Evolutionary conservation across 2,113 vertebrate species (phyloP).

Genomic region (Quiscalus mexicanus): DNA sequence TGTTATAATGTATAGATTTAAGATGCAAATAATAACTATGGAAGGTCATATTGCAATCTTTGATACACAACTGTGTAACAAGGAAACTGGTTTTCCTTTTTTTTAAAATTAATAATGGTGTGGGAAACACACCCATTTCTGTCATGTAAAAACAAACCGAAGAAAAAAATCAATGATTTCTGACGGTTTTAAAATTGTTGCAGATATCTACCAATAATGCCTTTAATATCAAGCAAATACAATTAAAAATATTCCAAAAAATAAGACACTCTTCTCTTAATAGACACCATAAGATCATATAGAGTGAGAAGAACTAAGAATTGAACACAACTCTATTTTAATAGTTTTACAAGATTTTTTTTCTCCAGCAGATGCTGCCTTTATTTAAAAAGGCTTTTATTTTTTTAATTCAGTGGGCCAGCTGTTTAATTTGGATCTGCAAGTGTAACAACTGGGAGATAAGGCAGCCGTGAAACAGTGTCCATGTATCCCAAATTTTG

Average conservation of each 20-base stretch:
- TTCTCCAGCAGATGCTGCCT: neutral
- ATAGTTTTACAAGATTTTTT: neutral
- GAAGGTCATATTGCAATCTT: neutral
- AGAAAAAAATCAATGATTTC: neutral
- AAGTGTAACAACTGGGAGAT: neutral
- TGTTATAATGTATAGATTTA: neutral
- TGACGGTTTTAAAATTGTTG: neutral
- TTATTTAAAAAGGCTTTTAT: neutral
- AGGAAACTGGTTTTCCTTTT: neutral
- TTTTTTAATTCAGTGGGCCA: neutral
- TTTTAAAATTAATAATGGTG: neutral
- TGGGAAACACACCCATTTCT: rapidly evolving
- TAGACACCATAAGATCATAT: neutral
- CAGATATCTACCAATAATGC: neutral
- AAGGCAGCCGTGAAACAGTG: neutral
- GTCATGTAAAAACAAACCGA: neutral
- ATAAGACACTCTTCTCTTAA: neutral
- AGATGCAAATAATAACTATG: neutral
- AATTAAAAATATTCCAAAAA: neutral
- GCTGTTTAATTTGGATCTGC: neutral
- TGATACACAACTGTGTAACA: neutral
- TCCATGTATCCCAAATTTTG: neutral
- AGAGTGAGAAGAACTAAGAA: neutral
- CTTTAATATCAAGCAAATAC: neutral
- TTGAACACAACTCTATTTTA: rapidly evolving